phyloP scores from a whole-genome alignment of 2,113 vertebrate genomes.

The Enhydra lutris region DNA sequence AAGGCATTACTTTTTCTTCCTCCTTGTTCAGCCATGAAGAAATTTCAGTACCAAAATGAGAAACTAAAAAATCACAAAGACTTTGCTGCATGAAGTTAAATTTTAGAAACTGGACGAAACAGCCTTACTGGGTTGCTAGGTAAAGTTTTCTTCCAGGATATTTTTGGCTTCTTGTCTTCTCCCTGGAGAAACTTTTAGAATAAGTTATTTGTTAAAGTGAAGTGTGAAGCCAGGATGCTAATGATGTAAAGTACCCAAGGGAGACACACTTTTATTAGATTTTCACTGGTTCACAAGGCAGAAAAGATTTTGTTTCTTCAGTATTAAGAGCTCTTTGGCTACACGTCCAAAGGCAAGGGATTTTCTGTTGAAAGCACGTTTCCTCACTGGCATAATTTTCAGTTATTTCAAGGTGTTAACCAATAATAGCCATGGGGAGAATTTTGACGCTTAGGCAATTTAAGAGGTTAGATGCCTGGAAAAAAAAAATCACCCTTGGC shows the following conservation, averaged over 20 bases:
- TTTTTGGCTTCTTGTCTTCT: conserved; percentile 67
- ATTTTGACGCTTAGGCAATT: conserved; percentile 60
- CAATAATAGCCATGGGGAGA: conserved; percentile 58
- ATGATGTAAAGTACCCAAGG: conserved; percentile 64
- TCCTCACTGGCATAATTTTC: conserved; percentile 56
- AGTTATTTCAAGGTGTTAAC: conserved; percentile 69
- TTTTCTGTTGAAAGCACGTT: neutral
- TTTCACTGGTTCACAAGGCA: conserved; percentile 49
- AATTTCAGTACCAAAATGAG: conserved; percentile 9
- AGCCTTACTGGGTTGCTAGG: conserved; percentile 57
- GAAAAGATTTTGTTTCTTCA: conserved; percentile 60
- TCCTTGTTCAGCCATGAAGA: conserved; percentile 10
- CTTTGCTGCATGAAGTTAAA: conserved; percentile 27
- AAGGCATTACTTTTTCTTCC: neutral
- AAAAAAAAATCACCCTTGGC: conserved; percentile 60
- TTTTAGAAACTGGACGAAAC: conserved; percentile 39
- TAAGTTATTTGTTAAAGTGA: conserved; percentile 67
- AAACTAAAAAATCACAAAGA: neutral
- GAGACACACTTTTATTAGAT: conserved; percentile 69
- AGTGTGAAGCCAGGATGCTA: conserved; percentile 64
- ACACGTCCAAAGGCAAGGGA: neutral
- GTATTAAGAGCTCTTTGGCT: conserved; percentile 40
- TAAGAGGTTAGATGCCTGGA: conserved; percentile 64
- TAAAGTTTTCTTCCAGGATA: conserved; percentile 64
- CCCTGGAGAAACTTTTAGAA: conserved; percentile 67